phyloP scores from a whole-genome alignment of 2,113 vertebrate species.

The Ophthalmolycus amberensis region DNA sequence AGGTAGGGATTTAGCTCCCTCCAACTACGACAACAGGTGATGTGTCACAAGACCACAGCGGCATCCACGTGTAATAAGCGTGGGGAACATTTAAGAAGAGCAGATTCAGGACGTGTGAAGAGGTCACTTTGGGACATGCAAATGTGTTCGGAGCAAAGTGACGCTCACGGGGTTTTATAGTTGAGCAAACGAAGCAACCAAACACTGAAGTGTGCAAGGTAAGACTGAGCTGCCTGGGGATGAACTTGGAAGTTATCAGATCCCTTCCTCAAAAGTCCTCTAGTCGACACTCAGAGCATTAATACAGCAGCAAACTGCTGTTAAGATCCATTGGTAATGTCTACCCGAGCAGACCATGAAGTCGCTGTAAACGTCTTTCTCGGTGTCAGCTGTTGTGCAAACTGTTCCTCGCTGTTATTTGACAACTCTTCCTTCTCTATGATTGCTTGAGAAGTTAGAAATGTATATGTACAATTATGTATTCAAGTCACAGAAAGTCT shows the following conservation, averaged over 20 bases:
- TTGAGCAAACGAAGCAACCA: constrained; percentile 7
- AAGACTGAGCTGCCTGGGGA: constrained; percentile 1
- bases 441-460: neutral
- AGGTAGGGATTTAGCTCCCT: constrained; percentile 24
- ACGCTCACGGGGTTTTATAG: neutral
- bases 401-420: constrained; percentile 8
- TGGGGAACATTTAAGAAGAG: constrained; percentile 18
- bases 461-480: neutral
- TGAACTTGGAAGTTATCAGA: neutral
- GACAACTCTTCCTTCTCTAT: neutral
- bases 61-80: constrained; percentile 21
- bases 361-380: neutral
- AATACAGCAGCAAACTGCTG: no score
- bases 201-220: neutral
- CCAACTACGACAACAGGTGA: constrained; percentile 38
- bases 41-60: constrained; percentile 21
- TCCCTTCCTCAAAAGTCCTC: neutral
- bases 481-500: neutral
- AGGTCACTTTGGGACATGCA: constrained; percentile 30
- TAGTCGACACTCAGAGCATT: no score
- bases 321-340: no score
- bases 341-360: no score
- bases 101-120: constrained; percentile 5
- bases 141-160: neutral
- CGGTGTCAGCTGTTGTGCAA: neutral